A percentile compares a stretch with the other conserved stretches of the same genome.
Evolutionary conservation across 30 jellyfish, hydroid and myxozoan species (phyloP).

Genomic region (Aurelia sp.): DNA sequence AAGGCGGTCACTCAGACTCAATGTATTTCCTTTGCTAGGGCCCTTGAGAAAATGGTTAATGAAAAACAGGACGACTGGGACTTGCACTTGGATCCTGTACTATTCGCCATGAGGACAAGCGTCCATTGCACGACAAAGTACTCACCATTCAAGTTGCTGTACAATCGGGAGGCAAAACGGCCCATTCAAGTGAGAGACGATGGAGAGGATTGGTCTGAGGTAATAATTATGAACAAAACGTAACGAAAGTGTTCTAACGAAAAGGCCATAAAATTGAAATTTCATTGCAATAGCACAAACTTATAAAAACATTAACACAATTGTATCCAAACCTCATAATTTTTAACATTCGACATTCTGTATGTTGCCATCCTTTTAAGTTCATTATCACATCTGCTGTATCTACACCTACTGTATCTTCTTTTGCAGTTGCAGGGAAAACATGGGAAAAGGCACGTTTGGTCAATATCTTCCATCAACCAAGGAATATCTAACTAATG

Average conservation of each 20-base stretch:
- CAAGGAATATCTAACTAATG: not conserved
- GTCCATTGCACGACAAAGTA: slow-evolving; percentile 13
- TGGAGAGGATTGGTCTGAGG: slow-evolving; percentile 12
- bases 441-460: not conserved
- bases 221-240: not conserved
- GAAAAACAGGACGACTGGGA: slow-evolving; percentile 22
- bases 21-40: not conserved
- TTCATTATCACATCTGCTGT: not conserved
- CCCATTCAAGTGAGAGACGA: slow-evolving; percentile 4
- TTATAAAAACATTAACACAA: no score
- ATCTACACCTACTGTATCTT: not conserved
- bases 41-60: slow-evolving; percentile 7
- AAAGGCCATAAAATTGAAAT: no score
- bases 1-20: no score
- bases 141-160: slow-evolving; percentile 17
- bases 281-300: no score
- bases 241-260: not conserved
- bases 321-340: no score
- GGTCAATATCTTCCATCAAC: not conserved
- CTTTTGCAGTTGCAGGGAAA: not conserved
- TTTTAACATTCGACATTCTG: no score
- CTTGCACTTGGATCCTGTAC: slow-evolving; percentile 2
- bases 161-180: slow-evolving; percentile 20
- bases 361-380: no score
- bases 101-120: slow-evolving; percentile 14